Conservation (phyloP, 2,113 vertebrate genomes). For the Macquaria ambigua region DNA sequence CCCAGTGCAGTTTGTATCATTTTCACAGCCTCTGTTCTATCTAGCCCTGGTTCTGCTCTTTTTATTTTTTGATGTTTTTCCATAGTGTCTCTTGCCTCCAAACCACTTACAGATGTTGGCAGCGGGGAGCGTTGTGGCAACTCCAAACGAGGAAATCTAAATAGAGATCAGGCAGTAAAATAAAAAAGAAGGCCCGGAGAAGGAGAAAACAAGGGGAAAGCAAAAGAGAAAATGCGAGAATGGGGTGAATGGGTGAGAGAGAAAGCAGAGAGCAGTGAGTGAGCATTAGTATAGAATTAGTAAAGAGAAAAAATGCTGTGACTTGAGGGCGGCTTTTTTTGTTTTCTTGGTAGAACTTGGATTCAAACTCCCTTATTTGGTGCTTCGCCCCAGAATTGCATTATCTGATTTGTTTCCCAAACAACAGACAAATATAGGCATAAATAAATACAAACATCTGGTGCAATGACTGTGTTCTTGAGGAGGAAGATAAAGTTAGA, state of each 20-base stretch:
- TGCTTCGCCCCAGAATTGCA: neutral
- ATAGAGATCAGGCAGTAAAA: slow-evolving; percentile 83
- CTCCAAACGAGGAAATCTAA: slow-evolving; percentile 85
- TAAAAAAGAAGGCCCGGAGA: slow-evolving; percentile 72
- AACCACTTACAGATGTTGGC: slow-evolving; percentile 87
- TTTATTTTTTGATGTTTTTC: slow-evolving; percentile 78
- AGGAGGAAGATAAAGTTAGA: neutral
- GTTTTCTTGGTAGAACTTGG: slow-evolving; percentile 1
- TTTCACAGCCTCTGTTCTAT: slow-evolving; percentile 61
- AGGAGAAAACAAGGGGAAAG: slow-evolving; percentile 67
- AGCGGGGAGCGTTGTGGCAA: slow-evolving; percentile 81
- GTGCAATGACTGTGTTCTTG: neutral
- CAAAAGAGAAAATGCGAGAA: slow-evolving; percentile 56
- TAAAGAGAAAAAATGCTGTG: neutral
- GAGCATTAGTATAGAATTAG: slow-evolving; percentile 55
- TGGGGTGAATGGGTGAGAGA: slow-evolving; percentile 43
- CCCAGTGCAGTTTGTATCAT: slow-evolving; percentile 56
- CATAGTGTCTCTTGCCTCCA: slow-evolving; percentile 81
- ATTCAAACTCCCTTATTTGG: slow-evolving; percentile 10
- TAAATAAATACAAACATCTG: slow-evolving; percentile 13
- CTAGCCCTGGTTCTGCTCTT: slow-evolving; percentile 63
- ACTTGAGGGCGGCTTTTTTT: slow-evolving; percentile 24
- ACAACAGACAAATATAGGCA: slow-evolving; percentile 16
- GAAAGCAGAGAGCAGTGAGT: slow-evolving; percentile 31
- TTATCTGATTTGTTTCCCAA: slow-evolving; percentile 27